phyloP scores from a whole-genome alignment of 2,888 invertebrate species.

The Macropis europaea region DNA sequence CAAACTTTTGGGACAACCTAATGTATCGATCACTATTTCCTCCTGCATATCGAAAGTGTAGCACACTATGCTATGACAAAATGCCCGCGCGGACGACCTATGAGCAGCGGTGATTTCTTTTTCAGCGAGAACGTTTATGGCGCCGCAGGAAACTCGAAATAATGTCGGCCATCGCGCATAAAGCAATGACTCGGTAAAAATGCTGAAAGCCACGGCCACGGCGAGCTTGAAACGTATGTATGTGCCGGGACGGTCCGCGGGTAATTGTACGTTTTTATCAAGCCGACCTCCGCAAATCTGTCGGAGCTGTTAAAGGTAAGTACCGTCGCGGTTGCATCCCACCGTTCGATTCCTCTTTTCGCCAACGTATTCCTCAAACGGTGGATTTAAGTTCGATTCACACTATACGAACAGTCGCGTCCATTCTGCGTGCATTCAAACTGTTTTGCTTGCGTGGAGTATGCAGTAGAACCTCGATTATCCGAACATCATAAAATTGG shows the following conservation, averaged over 20 bases:
- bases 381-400: conserved; percentile 20
- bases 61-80: too few species aligned
- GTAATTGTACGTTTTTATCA: conserved; percentile 65
- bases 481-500: too few species aligned
- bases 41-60: too few species aligned
- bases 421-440: too few species aligned
- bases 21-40: too few species aligned
- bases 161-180: conserved; percentile 49
- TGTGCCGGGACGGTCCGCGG: conserved; percentile 37
- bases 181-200: conserved; percentile 45
- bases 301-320: conserved; percentile 60
- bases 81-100: conserved; percentile 23
- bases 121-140: conserved; percentile 26
- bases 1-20: too few species aligned
- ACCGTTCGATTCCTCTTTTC: conserved; percentile 27
- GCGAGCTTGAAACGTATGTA: too few species aligned
- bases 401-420: too few species aligned
- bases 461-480: too few species aligned
- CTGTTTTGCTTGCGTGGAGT: too few species aligned
- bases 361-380: conserved; percentile 34
- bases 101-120: conserved; percentile 40
- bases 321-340: conserved; percentile 40
- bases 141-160: conserved; percentile 54
- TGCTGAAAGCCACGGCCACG: conserved; percentile 13
- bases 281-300: conserved; percentile 61